Evolutionary conservation across 2,888 invertebrate species (phyloP).

Genomic region (Netelia melanura): DNA sequence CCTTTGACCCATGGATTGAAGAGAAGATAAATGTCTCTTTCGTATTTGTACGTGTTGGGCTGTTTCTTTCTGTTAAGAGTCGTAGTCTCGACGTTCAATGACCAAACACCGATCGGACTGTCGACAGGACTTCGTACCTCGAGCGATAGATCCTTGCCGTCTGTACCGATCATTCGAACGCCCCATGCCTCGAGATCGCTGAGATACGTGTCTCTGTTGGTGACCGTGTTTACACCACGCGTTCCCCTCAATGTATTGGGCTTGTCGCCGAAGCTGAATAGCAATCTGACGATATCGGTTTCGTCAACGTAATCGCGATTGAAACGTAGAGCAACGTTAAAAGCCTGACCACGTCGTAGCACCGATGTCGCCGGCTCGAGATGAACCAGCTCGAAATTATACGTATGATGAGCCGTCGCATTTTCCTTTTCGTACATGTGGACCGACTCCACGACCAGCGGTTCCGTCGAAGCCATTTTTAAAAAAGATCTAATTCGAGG

Average conservation of each 20-base stretch:
- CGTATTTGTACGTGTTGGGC: slow-evolving; percentile 86
- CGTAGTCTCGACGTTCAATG: slow-evolving; percentile 88
- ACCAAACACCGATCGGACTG: slow-evolving; percentile 90
- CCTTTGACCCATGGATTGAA: slow-evolving; percentile 95
- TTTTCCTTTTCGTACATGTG: slow-evolving; percentile 90
- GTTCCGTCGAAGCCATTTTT: slow-evolving; percentile 82
- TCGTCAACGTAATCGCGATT: slow-evolving; percentile 87
- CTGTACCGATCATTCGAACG: slow-evolving; percentile 80
- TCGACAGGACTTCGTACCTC: slow-evolving; percentile 89
- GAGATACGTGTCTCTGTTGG: slow-evolving; percentile 76
- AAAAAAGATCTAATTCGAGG: background rate
- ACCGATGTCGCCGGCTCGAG: slow-evolving; percentile 89
- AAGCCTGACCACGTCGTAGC: slow-evolving; percentile 90
- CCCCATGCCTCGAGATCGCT: slow-evolving; percentile 84
- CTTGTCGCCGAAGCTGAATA: slow-evolving; percentile 88
- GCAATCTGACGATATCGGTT: slow-evolving; percentile 88
- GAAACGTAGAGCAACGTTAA: slow-evolving; percentile 89
- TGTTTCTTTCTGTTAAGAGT: slow-evolving; percentile 83
- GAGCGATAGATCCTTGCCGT: slow-evolving; percentile 78
- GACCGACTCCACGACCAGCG: slow-evolving; percentile 87
- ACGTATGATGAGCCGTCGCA: slow-evolving; percentile 89
- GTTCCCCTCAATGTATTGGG: slow-evolving; percentile 87
- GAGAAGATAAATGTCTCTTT: slow-evolving; percentile 90
- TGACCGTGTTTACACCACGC: slow-evolving; percentile 84
- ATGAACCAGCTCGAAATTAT: slow-evolving; percentile 89